Base-by-base conservation (phyloP, 2,113 vertebrate species). In the Hystrix cristata region DNA sequence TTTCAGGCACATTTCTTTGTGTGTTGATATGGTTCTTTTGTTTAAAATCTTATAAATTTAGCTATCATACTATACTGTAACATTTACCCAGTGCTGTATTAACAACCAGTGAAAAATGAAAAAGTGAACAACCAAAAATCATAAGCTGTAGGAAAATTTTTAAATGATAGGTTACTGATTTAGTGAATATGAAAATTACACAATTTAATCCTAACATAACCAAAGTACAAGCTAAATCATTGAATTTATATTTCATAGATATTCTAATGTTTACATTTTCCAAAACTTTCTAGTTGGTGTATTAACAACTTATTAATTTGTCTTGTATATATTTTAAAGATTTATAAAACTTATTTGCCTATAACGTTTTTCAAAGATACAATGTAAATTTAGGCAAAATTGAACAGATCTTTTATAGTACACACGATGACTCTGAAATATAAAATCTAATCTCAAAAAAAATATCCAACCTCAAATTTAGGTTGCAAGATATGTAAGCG, bases 331-430 rank as follows among this genome's bases (percentile, higher is more conserved):
- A 76, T 76, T 93, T 94, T 93, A 31, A 83, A 88, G 29, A 83
- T 88, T 91, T 96, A 80, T 43, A 82, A 46, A 82, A 67, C 11
- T 67, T 96, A 79, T 87, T 94, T 80, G 27, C 51, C 69, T 79
- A 18, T 31, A 83, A 4, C 8, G 23, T 83, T 80, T 87, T 74
- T 9, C 34, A 85, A 88, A 91, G 11, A 74, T 91, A n/a, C 53
- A 48, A 25, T 81, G 51, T 88, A 65, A 92, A 91, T n/a, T 65
- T 79, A 69, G 31, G 13, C 3, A 62, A 88, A 90, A 2, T 87
- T 80, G 23, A 85, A 81, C 31, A 93, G 60, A 76, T 4, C 80
- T 82, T 3, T 78, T 91, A 0, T 65, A 60, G 18, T 84, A n/a
- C 59, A 12, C 13, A 5, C 86, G 64, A 27, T 90, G 64, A 27